phyloP scores from a whole-genome alignment of 2,113 vertebrate genomes.

The Tachysurus vachellii region DNA sequence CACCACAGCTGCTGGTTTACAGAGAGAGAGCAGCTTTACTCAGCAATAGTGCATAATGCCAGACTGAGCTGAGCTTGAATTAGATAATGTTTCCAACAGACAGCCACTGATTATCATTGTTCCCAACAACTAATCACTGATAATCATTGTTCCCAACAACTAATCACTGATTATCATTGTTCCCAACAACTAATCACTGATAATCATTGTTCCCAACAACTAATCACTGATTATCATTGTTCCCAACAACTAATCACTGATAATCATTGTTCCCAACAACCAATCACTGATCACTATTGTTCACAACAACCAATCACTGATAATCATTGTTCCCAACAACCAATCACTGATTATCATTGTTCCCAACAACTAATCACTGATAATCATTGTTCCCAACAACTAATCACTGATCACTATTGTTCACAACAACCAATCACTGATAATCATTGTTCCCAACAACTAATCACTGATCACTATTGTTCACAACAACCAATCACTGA shows the following conservation, averaged over 20 bases:
- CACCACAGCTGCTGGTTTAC: neutral
- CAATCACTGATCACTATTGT: neutral
- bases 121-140: neutral
- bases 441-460: neutral
- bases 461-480: neutral
- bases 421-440: neutral
- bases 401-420: neutral
- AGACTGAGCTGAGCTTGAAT: neutral
- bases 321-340: neutral
- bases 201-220: neutral
- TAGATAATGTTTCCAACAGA: neutral
- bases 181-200: neutral
- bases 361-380: neutral
- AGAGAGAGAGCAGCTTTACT: neutral
- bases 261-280: neutral
- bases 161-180: neutral
- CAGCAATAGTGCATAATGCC: neutral
- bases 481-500: neutral
- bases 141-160: neutral
- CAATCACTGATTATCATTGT: neutral
- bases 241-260: neutral
- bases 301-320: neutral
- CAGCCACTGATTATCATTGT: neutral
- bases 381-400: neutral
- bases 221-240: neutral